A percentile compares a stretch with the other conserved stretches of the same genome.
Conservation (phyloP, 2,797 vertebrate species). For the Peromyscus melanophrys region DNA sequence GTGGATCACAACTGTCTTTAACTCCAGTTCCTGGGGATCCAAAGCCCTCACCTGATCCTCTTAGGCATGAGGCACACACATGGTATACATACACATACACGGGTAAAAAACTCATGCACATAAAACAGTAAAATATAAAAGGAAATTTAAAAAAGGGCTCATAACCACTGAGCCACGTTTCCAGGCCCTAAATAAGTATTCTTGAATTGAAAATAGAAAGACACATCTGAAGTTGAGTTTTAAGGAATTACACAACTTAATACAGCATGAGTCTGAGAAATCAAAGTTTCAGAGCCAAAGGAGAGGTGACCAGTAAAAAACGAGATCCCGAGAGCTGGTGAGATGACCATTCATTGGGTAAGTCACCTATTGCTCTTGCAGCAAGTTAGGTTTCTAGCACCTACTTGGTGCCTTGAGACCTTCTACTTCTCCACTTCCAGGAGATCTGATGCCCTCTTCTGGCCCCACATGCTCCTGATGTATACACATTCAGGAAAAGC, state of each 20-base stretch:
- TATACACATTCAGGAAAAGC: not conserved
- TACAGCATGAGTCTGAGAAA: not conserved
- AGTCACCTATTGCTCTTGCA: too few relatives aligned
- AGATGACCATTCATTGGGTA: not conserved
- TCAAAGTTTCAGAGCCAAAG: not conserved
- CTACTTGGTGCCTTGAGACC: not conserved
- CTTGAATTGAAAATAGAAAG: slow-evolving; percentile 28
- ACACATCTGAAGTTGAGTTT: not conserved
- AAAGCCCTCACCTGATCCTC: not conserved
- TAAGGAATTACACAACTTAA: slow-evolving; percentile 8
- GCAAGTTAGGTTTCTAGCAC: not conserved
- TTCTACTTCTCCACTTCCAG: not conserved
- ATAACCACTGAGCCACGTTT: not conserved
- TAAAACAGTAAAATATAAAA: not conserved
- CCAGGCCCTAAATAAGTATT: not conserved
- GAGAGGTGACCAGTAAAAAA: not conserved
- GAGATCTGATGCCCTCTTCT: not conserved
- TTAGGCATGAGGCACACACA: not conserved
- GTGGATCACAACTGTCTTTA: not conserved
- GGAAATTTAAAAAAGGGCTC: not conserved
- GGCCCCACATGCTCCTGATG: not conserved
- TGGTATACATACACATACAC: not conserved
- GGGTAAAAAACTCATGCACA: not conserved
- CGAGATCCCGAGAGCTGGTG: not conserved
- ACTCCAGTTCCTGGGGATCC: not conserved